Evolutionary conservation across 2,797 vertebrate species (phyloP).

Genomic region (Gymnoscopelus braueri): DNA sequence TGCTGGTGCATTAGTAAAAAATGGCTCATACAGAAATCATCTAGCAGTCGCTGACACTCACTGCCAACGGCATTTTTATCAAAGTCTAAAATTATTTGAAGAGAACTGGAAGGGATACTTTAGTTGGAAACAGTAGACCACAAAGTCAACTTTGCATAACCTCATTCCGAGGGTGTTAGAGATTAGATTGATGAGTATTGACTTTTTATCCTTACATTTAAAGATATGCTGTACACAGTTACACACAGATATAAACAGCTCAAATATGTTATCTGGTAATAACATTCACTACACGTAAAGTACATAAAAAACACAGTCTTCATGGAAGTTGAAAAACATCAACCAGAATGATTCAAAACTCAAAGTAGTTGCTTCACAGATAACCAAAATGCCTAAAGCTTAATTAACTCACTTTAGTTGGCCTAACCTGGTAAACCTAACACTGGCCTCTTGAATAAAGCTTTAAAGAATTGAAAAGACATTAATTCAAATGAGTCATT

Average conservation of each 20-base stretch:
- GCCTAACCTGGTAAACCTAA: too few relatives aligned
- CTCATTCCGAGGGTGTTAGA: not conserved
- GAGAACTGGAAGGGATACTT: not conserved
- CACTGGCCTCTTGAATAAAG: too few relatives aligned
- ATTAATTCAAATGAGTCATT: too few relatives aligned
- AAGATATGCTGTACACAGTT: too few relatives aligned
- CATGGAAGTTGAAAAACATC: not conserved
- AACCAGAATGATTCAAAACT: not conserved
- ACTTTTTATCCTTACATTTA: too few relatives aligned
- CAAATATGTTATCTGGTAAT: not conserved
- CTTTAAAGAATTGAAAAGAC: too few relatives aligned
- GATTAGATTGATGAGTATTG: too few relatives aligned
- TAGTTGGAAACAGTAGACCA: not conserved
- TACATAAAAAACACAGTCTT: not conserved
- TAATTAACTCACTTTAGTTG: too few relatives aligned
- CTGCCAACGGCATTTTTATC: too few relatives aligned
- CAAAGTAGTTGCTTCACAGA: conserved; percentile 28
- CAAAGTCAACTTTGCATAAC: not conserved
- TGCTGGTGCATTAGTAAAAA: not conserved
- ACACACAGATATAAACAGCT: conserved; percentile 1
- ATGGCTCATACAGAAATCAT: not conserved
- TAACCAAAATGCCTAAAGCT: conserved; percentile 18
- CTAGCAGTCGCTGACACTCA: not conserved
- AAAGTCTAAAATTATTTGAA: too few relatives aligned
- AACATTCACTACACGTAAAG: not conserved